phyloP scores from a whole-genome alignment of 2,113 vertebrate genomes.

The Martes martes region DNA sequence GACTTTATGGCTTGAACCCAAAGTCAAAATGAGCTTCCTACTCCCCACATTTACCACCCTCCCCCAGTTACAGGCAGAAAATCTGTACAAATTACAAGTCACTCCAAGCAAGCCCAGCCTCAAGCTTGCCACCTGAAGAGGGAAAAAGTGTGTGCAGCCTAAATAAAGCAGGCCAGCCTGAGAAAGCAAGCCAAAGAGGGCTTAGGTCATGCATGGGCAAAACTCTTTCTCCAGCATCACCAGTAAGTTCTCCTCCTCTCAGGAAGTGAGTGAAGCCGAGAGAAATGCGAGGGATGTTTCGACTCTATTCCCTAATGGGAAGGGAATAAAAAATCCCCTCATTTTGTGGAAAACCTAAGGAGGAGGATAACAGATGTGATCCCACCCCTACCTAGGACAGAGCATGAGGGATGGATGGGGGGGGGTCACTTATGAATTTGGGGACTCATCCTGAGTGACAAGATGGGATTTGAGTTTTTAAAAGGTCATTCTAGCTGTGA shows the following conservation, averaged over 20 bases:
- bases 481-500: background rate
- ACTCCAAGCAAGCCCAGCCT: background rate
- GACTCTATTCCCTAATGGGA: background rate
- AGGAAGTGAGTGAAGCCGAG: background rate
- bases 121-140: background rate
- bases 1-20: background rate
- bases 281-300: background rate
- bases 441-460: background rate
- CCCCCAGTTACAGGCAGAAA: background rate
- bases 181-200: background rate
- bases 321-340: background rate
- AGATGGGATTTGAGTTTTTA: background rate
- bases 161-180: background rate
- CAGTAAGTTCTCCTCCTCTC: background rate
- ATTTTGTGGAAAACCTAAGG: background rate
- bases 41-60: background rate
- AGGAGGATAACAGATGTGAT: background rate
- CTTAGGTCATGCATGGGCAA: background rate
- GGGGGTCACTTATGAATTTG: background rate
- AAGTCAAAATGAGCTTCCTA: background rate
- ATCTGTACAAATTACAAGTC: background rate
- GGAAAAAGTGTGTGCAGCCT: background rate
- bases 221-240: background rate
- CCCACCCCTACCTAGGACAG: background rate
- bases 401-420: background rate